A percentile compares a stretch with the other conserved stretches of the same genome.
Evolutionary conservation across 1,140 invertebrate species (phyloP).

Genomic region (Riptortus pedestris): DNA sequence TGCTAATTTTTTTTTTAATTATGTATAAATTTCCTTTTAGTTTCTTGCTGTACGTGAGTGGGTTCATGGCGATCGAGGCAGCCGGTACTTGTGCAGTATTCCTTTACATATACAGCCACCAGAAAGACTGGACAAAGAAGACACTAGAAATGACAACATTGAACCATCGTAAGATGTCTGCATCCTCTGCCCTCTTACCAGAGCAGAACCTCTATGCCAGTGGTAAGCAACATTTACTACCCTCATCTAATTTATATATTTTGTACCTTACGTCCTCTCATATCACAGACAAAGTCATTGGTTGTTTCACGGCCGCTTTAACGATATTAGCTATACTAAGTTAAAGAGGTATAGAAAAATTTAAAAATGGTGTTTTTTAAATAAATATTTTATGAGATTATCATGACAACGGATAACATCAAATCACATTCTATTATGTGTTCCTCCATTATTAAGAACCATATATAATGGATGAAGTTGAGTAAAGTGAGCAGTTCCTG

Average conservation of each 20-base stretch:
- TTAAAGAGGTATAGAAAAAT: too few relatives aligned
- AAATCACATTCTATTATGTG: too few relatives aligned
- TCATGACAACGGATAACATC: too few relatives aligned
- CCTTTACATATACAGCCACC: conserved; percentile 67
- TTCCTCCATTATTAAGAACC: too few relatives aligned
- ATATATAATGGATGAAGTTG: too few relatives aligned
- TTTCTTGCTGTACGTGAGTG: conserved; percentile 72
- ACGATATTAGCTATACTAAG: too few relatives aligned
- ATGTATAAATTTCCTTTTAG: conserved; percentile 33
- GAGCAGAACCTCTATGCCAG: conserved; percentile 29
- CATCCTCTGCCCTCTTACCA: conserved; percentile 21
- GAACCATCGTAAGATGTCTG: conserved; percentile 36
- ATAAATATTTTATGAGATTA: too few relatives aligned
- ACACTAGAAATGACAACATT: conserved; percentile 33
- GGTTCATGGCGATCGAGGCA: conserved; percentile 70
- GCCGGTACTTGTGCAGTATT: conserved; percentile 77
- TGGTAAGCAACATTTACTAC: conserved; percentile 17
- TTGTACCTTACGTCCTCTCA: conserved; percentile 22
- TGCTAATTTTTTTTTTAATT: too few relatives aligned
- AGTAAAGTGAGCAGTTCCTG: too few relatives aligned
- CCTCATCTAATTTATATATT: neutral
- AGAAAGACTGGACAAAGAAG: conserved; percentile 44
- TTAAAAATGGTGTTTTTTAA: too few relatives aligned
- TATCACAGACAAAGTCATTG: neutral
- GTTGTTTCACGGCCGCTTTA: neutral